These are phyloP conservation scores for Tichodroma muraria DNA, from an alignment of 2,113 vertebrate species.

Conservation along the genomic window DNA sequence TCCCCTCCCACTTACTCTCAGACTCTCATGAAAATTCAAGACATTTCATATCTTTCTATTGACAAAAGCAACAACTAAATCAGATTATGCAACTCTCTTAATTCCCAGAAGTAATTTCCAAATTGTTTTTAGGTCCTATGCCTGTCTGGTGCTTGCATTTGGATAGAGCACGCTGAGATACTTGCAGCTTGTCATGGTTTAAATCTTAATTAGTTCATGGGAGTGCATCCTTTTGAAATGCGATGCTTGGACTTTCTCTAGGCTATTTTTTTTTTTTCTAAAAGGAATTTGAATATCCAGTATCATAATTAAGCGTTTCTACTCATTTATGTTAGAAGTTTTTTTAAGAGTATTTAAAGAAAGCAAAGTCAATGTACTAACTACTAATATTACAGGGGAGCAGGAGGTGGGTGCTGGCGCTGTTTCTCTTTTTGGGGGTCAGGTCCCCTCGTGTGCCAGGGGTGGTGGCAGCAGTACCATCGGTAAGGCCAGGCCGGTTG, in stretches of 20 bases:
- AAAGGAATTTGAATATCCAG: constrained; percentile 54
- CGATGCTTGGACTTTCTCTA: constrained; percentile 51
- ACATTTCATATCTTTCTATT: constrained; percentile 1
- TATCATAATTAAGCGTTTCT: constrained; percentile 35
- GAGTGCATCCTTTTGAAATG: constrained; percentile 57
- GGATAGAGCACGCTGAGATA: neutral
- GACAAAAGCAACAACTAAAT: constrained; percentile 28
- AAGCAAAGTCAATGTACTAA: neutral
- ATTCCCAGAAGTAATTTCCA: constrained; percentile 53
- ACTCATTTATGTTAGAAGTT: constrained; percentile 7
- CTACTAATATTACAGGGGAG: neutral
- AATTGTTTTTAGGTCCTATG: constrained; percentile 34
- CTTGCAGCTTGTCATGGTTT: constrained; percentile 55
- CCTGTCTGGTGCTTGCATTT: neutral
- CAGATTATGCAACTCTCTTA: constrained; percentile 1
- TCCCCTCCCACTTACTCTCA: neutral
- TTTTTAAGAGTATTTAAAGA: constrained; percentile 8
- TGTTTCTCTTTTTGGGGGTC: neutral
- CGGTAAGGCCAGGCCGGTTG: fast-evolving
- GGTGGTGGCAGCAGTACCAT: neutral
- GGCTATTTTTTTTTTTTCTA: constrained; percentile 22
- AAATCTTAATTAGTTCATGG: constrained; percentile 67
- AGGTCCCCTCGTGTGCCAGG: fast-evolving
- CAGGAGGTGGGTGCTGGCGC: neutral
- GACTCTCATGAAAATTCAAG: constrained; percentile 5